Percentiles rank a stretch among this genome's conserved stretches.
phyloP scores from a whole-genome alignment of 1,140 invertebrate species.

The Camponotus pennsylvanicus region DNA sequence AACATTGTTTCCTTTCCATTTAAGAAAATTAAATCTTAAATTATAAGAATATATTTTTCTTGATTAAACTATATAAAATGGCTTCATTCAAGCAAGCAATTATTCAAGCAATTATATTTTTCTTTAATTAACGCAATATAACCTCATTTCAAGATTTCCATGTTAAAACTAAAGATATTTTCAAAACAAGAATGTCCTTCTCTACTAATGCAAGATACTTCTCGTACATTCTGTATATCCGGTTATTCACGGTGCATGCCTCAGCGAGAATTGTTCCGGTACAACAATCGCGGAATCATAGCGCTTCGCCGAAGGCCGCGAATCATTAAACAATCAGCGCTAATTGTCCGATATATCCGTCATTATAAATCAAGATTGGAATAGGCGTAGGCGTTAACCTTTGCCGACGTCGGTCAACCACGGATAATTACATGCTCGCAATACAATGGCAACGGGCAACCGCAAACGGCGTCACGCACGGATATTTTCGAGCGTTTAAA shows the following conservation, averaged over 20 bases:
- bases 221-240: neutral
- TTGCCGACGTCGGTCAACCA: slow-evolving; percentile 27
- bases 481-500: slow-evolving; percentile 9
- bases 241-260: slow-evolving; percentile 36
- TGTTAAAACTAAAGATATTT: no score
- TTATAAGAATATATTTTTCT: no score
- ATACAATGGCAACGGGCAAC: neutral
- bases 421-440: slow-evolving; percentile 74
- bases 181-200: no score
- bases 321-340: slow-evolving; percentile 75
- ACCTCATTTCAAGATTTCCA: no score
- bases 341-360: slow-evolving; percentile 73
- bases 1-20: no score
- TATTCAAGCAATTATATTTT: no score
- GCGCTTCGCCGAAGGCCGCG: slow-evolving; percentile 69
- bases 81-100: no score
- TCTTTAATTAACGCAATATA: no score
- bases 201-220: neutral
- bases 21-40: no score
- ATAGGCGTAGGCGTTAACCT: slow-evolving; percentile 11
- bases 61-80: no score
- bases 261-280: slow-evolving; percentile 42
- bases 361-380: slow-evolving; percentile 74
- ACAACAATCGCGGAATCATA: slow-evolving; percentile 64
- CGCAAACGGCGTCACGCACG: slow-evolving; percentile 18